phyloP scores from a whole-genome alignment of 2,797 vertebrate genomes.

The Corythornis leucogaster region DNA sequence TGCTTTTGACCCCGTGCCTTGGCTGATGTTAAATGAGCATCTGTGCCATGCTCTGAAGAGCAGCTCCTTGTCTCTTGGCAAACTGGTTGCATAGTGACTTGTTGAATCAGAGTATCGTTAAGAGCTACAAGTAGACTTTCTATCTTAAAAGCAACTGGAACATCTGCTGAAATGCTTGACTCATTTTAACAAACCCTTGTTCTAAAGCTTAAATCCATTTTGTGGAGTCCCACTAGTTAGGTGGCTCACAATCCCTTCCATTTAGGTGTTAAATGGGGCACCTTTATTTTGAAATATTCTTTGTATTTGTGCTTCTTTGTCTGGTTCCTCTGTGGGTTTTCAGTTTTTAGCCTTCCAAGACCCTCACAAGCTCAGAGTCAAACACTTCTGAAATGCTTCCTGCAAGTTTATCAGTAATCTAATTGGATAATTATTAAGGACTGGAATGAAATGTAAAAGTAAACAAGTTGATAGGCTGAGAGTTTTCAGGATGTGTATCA shows the following conservation, averaged over 20 bases:
- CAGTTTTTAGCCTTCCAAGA: background rate
- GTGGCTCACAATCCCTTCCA: background rate
- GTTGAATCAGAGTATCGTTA: conserved; percentile 71
- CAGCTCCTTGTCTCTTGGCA: conserved; percentile 55
- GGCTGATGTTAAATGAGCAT: background rate
- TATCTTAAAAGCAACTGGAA: conserved; percentile 44
- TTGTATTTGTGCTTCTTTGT: background rate
- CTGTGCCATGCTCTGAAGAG: conserved; percentile 11
- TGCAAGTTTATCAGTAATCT: background rate
- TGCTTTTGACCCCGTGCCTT: background rate
- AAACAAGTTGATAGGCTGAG: conserved; percentile 5
- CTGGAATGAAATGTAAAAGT: background rate
- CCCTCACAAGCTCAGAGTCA: background rate
- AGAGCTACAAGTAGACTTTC: conserved; percentile 16
- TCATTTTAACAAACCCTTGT: conserved; percentile 7
- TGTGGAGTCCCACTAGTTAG: background rate
- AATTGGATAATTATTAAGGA: conserved; percentile 5
- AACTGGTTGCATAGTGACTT: conserved; percentile 29
- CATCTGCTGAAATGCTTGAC: conserved; percentile 75
- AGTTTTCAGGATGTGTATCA: background rate
- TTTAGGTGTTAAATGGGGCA: background rate
- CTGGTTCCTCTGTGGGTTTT: background rate
- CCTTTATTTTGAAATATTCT: background rate
- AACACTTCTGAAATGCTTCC: background rate
- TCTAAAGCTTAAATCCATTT: background rate